Evolutionary conservation across 2,888 invertebrate species (phyloP).

Genomic region (Eristalinus sepulchralis): DNA sequence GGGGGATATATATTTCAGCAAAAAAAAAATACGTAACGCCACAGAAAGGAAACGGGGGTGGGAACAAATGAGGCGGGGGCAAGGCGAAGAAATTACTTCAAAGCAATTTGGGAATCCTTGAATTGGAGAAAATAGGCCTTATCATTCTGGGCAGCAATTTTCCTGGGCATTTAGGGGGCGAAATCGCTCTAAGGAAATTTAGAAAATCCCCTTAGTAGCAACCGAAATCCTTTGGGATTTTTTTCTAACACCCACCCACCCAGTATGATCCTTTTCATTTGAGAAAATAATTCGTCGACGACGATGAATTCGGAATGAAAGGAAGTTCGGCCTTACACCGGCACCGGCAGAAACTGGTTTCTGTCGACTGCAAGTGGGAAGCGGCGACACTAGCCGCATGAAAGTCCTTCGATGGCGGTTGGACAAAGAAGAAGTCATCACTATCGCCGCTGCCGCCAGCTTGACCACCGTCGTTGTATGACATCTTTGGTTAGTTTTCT

Average conservation of each 20-base stretch:
- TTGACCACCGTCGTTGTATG: neutral
- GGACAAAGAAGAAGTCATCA: neutral
- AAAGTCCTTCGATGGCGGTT: neutral
- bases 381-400: neutral
- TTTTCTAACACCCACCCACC: neutral
- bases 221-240: constrained; percentile 52
- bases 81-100: constrained; percentile 54
- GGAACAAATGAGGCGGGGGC: neutral
- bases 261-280: neutral
- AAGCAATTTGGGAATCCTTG: constrained; percentile 62
- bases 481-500: constrained; percentile 13
- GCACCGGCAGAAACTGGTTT: neutral
- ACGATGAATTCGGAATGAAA: neutral
- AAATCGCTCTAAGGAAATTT: constrained; percentile 62
- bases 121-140: constrained; percentile 58
- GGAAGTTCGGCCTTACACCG: neutral
- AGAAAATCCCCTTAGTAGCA: constrained; percentile 59
- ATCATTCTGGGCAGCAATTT: constrained; percentile 58
- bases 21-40: neutral
- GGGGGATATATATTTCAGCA: neutral
- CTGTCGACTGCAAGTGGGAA: neutral
- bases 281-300: constrained; percentile 28
- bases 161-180: constrained; percentile 56
- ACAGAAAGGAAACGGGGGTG: constrained; percentile 15
- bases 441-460: neutral